Evolutionary conservation across 2,113 vertebrate species (phyloP), one percentile per base, ranked within the genome.

Genomic region (Petrocephalus zakoni): DNA sequence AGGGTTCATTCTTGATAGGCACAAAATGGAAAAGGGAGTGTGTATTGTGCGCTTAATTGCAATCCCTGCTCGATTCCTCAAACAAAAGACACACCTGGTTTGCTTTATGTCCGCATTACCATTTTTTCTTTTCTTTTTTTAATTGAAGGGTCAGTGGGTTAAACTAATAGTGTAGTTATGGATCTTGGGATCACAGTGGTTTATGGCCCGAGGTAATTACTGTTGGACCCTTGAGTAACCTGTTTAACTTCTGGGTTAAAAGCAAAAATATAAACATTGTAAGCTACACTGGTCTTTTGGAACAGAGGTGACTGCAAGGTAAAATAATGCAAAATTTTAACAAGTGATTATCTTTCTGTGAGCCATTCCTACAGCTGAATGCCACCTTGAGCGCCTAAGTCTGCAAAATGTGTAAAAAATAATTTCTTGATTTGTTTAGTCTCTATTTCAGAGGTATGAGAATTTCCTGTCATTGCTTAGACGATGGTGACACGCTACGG

Each of bases 211-310:
- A 46, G 81, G 72, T 78, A 78, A 78, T 42, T 78, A 78, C 72
- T 42, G 72, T 42, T 78, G 34, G 72, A 78, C 72, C 72, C 17
- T 78, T 78, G 6, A 78, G 34, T 42, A 17, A 42, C 72, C 1
- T 78, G 34, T 19, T 78, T 78, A 78, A 78, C 34, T 78, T 75
- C 29, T 83, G 19, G 9, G 81, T 47, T 49, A 46, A 82, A 46
- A 49, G 78, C 78, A 47, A 83, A 46, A 47, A 22, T 83, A 21
- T 83, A 83, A 83, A 49, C 81, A 83, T 83, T 83, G 46, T n/a
- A 83, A 83, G 78, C 19, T 49, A 83, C 46, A 49, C 46, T 22
- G 81, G 19, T n/a, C 49, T 22, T 19, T 5, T 49, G 17, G 5
- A 49, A 46, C 81, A 49, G 49, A 47, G 46, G 46, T 11, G 42